Evolutionary conservation across 1,140 invertebrate genomes (phyloP).

Genomic region (Lepidurus couesii): DNA sequence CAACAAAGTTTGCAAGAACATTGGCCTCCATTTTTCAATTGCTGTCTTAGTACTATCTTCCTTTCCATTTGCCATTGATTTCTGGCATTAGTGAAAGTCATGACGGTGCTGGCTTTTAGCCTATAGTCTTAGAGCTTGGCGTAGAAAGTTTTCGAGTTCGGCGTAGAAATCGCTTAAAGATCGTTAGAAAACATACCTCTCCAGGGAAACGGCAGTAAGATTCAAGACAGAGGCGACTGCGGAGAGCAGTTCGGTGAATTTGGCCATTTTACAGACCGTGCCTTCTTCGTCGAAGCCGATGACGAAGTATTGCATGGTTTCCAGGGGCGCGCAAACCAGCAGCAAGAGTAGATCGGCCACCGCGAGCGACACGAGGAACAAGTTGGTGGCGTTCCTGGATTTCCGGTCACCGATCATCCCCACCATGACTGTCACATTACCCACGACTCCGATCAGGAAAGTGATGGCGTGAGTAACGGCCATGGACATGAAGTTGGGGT

Average conservation of each 20-base stretch:
- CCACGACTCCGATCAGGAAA: slow-evolving; percentile 43
- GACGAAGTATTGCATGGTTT: slow-evolving; percentile 46
- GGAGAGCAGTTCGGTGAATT: slow-evolving; percentile 45
- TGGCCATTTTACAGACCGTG: slow-evolving; percentile 44
- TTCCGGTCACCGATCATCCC: slow-evolving; percentile 42
- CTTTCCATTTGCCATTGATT: slow-evolving; percentile 20
- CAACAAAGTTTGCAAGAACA: slow-evolving; percentile 16
- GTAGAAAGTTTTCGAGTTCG: background rate
- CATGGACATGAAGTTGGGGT: slow-evolving; percentile 43
- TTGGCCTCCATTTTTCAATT: background rate
- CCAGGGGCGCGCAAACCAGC: slow-evolving; percentile 46
- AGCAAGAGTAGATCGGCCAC: slow-evolving; percentile 47
- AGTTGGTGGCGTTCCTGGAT: slow-evolving; percentile 38
- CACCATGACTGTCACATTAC: slow-evolving; percentile 40
- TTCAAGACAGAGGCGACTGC: slow-evolving; percentile 46
- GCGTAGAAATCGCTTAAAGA: background rate
- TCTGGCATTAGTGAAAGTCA: background rate
- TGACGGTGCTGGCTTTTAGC: background rate
- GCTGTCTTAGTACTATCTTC: background rate
- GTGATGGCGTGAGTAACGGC: slow-evolving; percentile 45
- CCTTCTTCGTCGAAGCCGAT: slow-evolving; percentile 43
- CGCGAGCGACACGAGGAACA: slow-evolving; percentile 45
- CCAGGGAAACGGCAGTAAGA: slow-evolving; percentile 45
- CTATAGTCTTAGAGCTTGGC: too few relatives aligned
- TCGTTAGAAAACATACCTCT: slow-evolving; percentile 42